Percentiles rank a stretch among this genome's conserved stretches.
These are phyloP conservation scores for Spinibarbus caldwelli DNA, from an alignment of 2,797 vertebrate genomes.

Conservation along the genomic window DNA sequence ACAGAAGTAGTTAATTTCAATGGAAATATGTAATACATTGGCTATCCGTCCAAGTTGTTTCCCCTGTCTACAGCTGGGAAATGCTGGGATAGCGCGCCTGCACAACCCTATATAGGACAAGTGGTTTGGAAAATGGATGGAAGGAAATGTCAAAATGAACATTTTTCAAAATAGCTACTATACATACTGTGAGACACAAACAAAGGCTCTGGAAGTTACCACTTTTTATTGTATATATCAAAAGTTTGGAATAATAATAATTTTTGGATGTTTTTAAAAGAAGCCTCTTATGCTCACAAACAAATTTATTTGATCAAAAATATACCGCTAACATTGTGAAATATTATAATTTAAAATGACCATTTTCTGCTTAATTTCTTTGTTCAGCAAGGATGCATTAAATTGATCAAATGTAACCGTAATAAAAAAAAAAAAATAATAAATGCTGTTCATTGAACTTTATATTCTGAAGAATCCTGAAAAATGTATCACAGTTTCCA, in stretches of 20 bases:
- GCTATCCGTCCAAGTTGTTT: background rate
- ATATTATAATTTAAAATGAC: background rate
- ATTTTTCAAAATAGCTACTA: too few relatives aligned
- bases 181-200: background rate
- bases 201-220: background rate
- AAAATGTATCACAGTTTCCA: too few relatives aligned
- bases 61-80: background rate
- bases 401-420: background rate
- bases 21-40: background rate
- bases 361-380: background rate
- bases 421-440: too few relatives aligned
- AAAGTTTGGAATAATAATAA: background rate
- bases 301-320: background rate
- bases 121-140: too few relatives aligned
- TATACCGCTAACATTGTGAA: background rate
- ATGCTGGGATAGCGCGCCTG: too few relatives aligned
- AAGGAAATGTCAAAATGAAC: too few relatives aligned
- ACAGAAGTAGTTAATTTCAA: background rate
- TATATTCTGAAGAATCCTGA: too few relatives aligned
- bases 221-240: background rate
- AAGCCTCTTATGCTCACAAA: background rate
- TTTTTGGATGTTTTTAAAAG: background rate
- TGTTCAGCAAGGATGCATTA: background rate
- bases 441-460: too few relatives aligned
- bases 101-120: too few relatives aligned